Percentiles rank a stretch among this genome's conserved stretches.
phyloP scores from a whole-genome alignment of 2,888 invertebrate species.

The Diarsia dahlii region DNA sequence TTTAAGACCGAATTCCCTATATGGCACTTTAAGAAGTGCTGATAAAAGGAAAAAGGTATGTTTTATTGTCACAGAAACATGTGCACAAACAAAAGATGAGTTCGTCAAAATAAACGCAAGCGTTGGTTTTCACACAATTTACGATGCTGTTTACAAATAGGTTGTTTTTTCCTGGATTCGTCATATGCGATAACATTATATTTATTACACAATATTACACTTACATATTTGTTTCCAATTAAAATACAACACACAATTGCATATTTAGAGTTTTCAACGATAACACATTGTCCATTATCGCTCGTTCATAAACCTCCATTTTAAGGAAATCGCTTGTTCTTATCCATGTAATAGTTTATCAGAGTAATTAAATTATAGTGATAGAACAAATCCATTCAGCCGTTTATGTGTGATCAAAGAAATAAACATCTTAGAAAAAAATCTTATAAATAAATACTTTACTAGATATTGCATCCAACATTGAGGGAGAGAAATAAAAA shows the following conservation, averaged over 20 bases:
- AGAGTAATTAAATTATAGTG: neutral
- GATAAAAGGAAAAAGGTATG: neutral
- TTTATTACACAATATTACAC: too few relatives aligned
- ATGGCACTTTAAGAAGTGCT: neutral
- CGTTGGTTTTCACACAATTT: neutral
- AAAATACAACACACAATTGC: neutral
- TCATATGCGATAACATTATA: neutral
- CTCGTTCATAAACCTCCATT: neutral
- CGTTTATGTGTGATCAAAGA: neutral
- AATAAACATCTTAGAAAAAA: neutral
- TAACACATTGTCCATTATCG: neutral
- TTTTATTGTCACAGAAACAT: neutral
- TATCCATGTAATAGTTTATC: neutral
- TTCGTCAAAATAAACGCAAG: neutral
- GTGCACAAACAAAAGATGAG: neutral
- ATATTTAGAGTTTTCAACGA: neutral
- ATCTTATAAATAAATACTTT: neutral
- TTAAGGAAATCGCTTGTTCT: neutral
- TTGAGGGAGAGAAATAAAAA: neutral
- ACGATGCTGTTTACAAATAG: neutral
- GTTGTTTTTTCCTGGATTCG: slow-evolving; percentile 2
- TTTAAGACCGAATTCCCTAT: neutral
- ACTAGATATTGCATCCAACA: neutral
- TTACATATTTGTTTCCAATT: slow-evolving; percentile 10
- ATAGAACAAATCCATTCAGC: neutral